A percentile compares a stretch with the other conserved stretches of the same genome.
Evolutionary conservation across 2,888 invertebrate species (phyloP).

Genomic region (Clistopyga incitator): DNA sequence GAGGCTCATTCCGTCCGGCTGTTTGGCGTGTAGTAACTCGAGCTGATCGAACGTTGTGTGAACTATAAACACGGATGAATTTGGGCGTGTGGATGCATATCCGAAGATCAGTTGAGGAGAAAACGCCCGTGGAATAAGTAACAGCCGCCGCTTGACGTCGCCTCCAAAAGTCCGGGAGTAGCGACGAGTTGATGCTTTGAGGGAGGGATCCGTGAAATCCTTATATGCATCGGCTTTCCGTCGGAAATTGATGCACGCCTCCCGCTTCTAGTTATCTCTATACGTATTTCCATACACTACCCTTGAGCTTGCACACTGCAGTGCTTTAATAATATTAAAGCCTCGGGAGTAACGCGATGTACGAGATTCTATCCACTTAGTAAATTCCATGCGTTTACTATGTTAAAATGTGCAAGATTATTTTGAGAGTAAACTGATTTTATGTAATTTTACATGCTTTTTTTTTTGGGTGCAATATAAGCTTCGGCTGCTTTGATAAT

Average conservation of each 20-base stretch:
- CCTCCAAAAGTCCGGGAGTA: neutral
- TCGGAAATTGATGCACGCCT: conserved; percentile 28
- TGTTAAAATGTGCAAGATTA: neutral
- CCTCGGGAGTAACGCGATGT: conserved; percentile 14
- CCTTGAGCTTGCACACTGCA: neutral
- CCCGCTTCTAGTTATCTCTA: neutral
- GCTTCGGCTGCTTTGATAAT: too few relatives aligned
- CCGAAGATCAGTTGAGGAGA: neutral
- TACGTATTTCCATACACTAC: neutral
- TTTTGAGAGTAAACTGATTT: too few relatives aligned
- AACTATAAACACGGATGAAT: conserved; percentile 35
- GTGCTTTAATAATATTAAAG: conserved; percentile 37
- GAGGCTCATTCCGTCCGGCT: conserved; percentile 18
- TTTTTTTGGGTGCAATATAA: too few relatives aligned
- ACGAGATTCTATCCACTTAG: neutral
- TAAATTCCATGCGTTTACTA: neutral
- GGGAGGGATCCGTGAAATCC: conserved; percentile 5
- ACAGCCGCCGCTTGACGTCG: conserved; percentile 23
- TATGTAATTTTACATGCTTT: too few relatives aligned
- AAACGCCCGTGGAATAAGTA: conserved; percentile 1
- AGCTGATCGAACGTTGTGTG: conserved; percentile 28
- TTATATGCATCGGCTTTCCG: conserved; percentile 15
- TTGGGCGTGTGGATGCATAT: conserved; percentile 1
- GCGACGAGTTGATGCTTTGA: conserved; percentile 1
- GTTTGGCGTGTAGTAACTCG: conserved; percentile 29